Evolutionary conservation across 2,797 vertebrate species (phyloP), one percentile per base, ranked within the genome.

Genomic region (Poecilia velifera): DNA sequence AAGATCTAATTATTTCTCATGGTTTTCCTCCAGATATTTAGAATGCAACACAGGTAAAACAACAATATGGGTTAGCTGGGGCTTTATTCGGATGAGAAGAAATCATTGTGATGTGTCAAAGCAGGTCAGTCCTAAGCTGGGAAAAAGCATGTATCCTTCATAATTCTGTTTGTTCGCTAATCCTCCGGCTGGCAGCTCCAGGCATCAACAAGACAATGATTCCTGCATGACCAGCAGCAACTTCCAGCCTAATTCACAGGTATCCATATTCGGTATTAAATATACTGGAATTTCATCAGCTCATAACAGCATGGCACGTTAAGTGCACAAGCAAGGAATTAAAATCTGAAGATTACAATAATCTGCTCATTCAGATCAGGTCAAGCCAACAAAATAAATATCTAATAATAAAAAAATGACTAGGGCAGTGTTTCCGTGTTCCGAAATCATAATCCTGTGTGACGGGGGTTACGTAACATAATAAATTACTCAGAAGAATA

Each of bases 41-140:
- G 39, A 82, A 82, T 77, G 18, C 45, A 83, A 77, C 74, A 76
- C 78, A 82, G 84, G 79, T 77, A 84, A 86, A 79, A 77, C 55
- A 47, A 91, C 74, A 72, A 93, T 89, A 66, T 92, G 84, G 92
- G 93, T 95, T 92, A 94, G 86, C 76, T 20, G 72, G 68, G 53
- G 81, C 77, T 93, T 86, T 94, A 93, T 91, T 90, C 91, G 81
- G 91, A 94, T 94, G 78, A 93, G 76, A 79, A 77, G 55, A 91
- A 92, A 93, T 92, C 89, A 93, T 93, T 94, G 92, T 92, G 87
- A 90, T 91, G 91, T 74, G 36, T 68, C 41, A 92, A 95, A 94
- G 88, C 89, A 87, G 94, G 92, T 94, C 93, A 94, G 76, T 91
- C 83, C 87, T 94, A 94, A 93, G 94, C 94, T 93, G 90, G 79